Percentiles rank a stretch among this genome's conserved stretches.
These are phyloP conservation scores for Drosophila sulfurigaster DNA, from an alignment of 1,140 invertebrate species.

Conservation along the genomic window DNA sequence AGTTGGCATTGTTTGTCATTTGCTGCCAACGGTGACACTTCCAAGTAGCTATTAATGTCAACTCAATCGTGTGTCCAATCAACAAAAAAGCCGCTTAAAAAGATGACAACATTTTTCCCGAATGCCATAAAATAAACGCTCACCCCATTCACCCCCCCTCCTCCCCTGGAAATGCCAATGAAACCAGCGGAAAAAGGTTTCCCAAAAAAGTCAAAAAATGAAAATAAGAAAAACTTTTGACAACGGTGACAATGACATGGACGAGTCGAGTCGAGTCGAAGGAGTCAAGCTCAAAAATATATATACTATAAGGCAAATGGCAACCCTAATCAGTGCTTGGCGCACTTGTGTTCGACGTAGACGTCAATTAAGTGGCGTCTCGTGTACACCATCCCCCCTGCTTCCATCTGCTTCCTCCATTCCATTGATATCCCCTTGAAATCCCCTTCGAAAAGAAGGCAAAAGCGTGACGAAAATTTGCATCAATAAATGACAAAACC, in stretches of 20 bases:
- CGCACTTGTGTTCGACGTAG: conserved; percentile 81
- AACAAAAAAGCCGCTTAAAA: conserved; percentile 58
- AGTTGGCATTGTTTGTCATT: conserved; percentile 56
- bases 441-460: conserved; percentile 37
- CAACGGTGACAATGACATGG: conserved; percentile 73
- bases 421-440: not conserved
- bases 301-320: conserved; percentile 38
- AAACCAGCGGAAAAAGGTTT: conserved; percentile 23
- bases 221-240: conserved; percentile 58
- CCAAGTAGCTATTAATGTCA: conserved; percentile 78
- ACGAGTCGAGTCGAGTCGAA: conserved; percentile 29
- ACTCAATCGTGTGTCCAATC: conserved; percentile 67
- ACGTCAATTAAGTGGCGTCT: conserved; percentile 74
- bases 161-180: conserved; percentile 12
- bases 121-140: conserved; percentile 51
- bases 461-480: conserved; percentile 62
- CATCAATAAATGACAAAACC: conserved; percentile 83
- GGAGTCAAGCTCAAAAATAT: conserved; percentile 15
- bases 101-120: conserved; percentile 65
- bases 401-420: not conserved
- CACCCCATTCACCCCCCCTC: not conserved
- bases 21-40: conserved; percentile 68
- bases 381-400: not conserved
- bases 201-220: conserved; percentile 47
- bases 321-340: conserved; percentile 75